Evolutionary conservation across 2,888 invertebrate species (phyloP).

Genomic region (Sphaerophoria taeniata): DNA sequence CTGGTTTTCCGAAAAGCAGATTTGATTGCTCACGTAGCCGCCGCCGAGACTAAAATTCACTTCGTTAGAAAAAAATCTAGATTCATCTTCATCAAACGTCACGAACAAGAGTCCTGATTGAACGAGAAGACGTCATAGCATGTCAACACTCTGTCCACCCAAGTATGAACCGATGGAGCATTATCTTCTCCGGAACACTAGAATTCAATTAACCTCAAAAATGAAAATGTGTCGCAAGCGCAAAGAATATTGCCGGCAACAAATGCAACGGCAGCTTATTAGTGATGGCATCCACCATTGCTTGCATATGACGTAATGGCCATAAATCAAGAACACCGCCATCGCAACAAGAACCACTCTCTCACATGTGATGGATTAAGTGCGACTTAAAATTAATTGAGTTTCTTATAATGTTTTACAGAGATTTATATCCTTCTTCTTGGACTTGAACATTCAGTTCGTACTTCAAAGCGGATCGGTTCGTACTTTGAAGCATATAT

Average conservation of each 20-base stretch:
- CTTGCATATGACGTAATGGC: constrained; percentile 34
- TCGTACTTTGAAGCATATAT: constrained; percentile 49
- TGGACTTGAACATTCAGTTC: constrained; percentile 14
- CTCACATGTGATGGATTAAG: constrained; percentile 74
- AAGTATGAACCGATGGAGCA: too few species aligned
- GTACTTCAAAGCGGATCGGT: constrained; percentile 35
- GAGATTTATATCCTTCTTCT: constrained; percentile 58
- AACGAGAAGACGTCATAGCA: too few species aligned
- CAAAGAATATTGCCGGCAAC: too few species aligned
- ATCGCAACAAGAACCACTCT: constrained; percentile 63
- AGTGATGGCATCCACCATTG: neutral
- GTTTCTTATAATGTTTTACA: constrained; percentile 63
- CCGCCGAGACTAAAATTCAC: too few species aligned
- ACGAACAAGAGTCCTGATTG: too few species aligned
- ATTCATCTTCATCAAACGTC: too few species aligned
- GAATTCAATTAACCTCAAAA: constrained; percentile 72
- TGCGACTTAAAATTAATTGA: constrained; percentile 74
- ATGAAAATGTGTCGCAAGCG: constrained; percentile 56
- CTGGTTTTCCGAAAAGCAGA: too few species aligned
- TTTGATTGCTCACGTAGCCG: too few species aligned
- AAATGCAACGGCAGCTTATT: too few species aligned
- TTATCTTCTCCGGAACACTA: too few species aligned
- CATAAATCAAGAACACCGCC: constrained; percentile 68
- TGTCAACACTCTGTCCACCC: too few species aligned
- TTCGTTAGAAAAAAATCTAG: too few species aligned